Conservation (phyloP, 2,797 vertebrate genomes). For the Urocyon cinereoargenteus region DNA sequence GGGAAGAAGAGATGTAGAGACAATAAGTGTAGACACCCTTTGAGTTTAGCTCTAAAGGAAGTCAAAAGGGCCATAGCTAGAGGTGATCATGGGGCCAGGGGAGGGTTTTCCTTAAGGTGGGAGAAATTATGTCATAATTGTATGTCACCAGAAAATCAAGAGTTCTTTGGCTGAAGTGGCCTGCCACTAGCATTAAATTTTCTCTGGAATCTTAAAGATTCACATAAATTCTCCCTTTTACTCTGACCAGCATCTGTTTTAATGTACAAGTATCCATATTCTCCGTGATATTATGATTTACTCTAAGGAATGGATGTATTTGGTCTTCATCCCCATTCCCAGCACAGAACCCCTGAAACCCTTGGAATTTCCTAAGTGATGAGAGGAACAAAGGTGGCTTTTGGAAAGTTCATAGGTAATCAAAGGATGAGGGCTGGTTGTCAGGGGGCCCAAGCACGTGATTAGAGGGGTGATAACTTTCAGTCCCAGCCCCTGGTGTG, state of each 20-base stretch:
- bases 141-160: background rate
- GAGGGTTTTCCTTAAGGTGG: background rate
- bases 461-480: background rate
- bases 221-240: background rate
- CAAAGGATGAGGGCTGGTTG: too few relatives aligned
- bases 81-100: background rate
- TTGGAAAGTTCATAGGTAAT: background rate
- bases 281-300: background rate
- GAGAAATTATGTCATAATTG: background rate
- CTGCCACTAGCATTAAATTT: background rate
- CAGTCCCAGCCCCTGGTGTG: background rate
- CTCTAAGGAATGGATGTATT: background rate
- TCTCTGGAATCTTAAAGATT: background rate
- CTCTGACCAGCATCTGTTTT: slow-evolving; percentile 22
- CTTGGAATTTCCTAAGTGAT: background rate
- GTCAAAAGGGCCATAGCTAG: background rate
- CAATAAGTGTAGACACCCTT: background rate
- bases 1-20: background rate
- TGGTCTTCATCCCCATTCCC: background rate
- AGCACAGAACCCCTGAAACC: background rate
- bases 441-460: background rate
- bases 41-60: background rate
- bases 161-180: background rate
- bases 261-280: background rate
- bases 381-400: background rate